Percentiles rank a stretch among this genome's conserved stretches.
Conservation (phyloP, 2,113 vertebrate species). For the Carassius carassius region DNA sequence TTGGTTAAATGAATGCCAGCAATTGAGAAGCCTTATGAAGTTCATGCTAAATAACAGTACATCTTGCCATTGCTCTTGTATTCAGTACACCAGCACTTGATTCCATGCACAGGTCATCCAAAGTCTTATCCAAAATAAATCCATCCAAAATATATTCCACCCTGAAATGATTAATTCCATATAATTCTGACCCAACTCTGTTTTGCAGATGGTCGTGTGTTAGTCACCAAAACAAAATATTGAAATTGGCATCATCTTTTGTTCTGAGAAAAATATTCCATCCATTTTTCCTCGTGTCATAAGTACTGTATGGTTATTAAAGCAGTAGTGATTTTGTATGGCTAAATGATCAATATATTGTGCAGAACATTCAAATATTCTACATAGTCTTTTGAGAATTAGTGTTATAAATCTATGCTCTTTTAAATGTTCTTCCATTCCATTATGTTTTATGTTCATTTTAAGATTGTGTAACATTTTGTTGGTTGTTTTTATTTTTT, state of each 20-base stretch:
- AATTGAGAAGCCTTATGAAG: not conserved
- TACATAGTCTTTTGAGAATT: not conserved
- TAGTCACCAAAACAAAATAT: not conserved
- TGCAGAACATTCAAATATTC: not conserved
- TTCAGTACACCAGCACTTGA: not conserved
- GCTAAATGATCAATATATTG: conserved; percentile 12
- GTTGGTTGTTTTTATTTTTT: conserved; percentile 20
- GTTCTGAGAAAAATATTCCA: not conserved
- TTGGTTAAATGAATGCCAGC: not conserved
- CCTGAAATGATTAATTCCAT: not conserved
- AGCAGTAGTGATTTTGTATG: conserved; percentile 37
- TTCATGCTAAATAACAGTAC: not conserved
- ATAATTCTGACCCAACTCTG: not conserved
- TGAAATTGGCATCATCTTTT: not conserved
- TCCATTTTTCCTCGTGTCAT: not conserved
- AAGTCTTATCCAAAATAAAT: not conserved
- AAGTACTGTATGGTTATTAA: conserved; percentile 34
- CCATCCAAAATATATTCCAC: not conserved
- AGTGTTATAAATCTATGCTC: not conserved
- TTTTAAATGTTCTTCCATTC: not conserved
- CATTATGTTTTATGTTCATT: not conserved
- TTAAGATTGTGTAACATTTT: not conserved
- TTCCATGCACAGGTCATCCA: not conserved
- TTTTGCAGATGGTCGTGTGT: not conserved
- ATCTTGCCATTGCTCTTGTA: not conserved